A percentile compares a stretch with the other conserved stretches of the same genome.
phyloP scores from a whole-genome alignment of 2,113 vertebrate genomes.

The Emberiza fucata region DNA sequence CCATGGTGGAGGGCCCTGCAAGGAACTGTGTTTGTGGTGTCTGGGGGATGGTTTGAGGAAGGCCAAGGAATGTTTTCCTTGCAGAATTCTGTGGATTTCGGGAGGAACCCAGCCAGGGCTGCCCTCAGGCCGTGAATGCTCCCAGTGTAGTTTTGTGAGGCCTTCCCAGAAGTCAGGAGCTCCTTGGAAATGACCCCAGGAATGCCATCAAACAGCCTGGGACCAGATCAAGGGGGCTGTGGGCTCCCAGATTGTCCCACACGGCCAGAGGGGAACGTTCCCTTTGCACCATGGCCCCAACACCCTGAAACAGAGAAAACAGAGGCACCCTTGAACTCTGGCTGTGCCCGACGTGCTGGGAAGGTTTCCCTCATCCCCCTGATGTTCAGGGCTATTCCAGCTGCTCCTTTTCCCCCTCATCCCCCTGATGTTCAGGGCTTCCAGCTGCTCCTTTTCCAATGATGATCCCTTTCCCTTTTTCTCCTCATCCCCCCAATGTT shows the following conservation, averaged over 20 bases:
- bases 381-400: no score
- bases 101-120: constrained; percentile 19
- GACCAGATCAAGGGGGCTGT: background rate
- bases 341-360: background rate
- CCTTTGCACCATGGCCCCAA: background rate
- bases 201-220: background rate
- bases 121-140: background rate
- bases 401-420: background rate
- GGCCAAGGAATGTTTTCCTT: constrained; percentile 37
- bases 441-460: no score
- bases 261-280: background rate
- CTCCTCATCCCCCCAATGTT: no score
- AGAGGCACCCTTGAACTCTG: background rate
- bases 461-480: no score
- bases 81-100: background rate
- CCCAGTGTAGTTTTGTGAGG: constrained; percentile 19
- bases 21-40: background rate
- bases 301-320: background rate
- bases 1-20: background rate
- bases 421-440: no score
- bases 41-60: background rate
- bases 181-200: background rate
- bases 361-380: background rate
- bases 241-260: background rate
- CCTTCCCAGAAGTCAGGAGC: constrained; percentile 48